A percentile compares a stretch with the other conserved stretches of the same genome.
These are phyloP conservation scores for Carettochelys insculpta DNA, from an alignment of 2,113 vertebrate genomes.

Conservation along the genomic window DNA sequence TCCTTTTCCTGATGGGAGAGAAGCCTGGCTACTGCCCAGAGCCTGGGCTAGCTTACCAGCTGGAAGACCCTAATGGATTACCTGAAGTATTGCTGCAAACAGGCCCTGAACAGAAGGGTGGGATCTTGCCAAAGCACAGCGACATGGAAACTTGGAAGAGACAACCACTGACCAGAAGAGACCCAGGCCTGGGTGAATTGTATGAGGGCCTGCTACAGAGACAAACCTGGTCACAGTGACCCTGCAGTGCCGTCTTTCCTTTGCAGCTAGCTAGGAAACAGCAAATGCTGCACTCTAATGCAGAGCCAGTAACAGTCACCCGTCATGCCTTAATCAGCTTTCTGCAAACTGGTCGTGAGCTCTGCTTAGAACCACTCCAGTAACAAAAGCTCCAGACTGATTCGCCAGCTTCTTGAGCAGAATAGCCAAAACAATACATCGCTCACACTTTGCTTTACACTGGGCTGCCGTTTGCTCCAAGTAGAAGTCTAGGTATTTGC, in stretches of 20 bases:
- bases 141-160: not conserved
- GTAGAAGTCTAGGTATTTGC: not conserved
- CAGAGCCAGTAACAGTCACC: not conserved
- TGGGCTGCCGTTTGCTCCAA: not conserved
- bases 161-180: not conserved
- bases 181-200: not conserved
- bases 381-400: not conserved
- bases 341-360: not conserved
- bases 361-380: not conserved
- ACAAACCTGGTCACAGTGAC: not conserved
- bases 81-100: not conserved
- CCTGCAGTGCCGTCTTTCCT: not conserved
- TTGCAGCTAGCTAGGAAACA: not conserved
- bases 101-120: not conserved
- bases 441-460: fast-evolving
- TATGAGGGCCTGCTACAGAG: not conserved
- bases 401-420: not conserved
- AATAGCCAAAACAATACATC: not conserved
- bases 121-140: not conserved
- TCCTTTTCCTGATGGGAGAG: not conserved
- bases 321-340: not conserved
- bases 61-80: not conserved
- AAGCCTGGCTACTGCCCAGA: not conserved
- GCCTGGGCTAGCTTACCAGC: not conserved
- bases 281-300: not conserved